Evolutionary conservation across 2,888 invertebrate species (phyloP), one percentile per base, ranked within the genome.

Genomic region (Aquatica leii): DNA sequence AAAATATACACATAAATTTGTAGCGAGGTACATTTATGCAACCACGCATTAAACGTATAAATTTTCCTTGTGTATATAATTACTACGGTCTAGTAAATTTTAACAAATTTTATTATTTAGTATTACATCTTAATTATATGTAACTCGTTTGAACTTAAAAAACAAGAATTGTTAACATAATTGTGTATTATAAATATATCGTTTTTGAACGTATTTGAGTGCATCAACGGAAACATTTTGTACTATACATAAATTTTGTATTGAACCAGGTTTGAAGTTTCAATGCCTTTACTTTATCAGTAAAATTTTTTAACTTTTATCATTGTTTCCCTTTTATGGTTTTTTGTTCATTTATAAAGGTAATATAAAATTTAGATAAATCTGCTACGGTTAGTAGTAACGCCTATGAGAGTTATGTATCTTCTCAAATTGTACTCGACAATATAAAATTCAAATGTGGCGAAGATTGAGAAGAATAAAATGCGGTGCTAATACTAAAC

Each of bases 21-120:
- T 24, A 24, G 6, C 24, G 6, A 24, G 6, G 24, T 24, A 24
- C 6, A 24, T 24, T 46, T 46, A 46, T 18, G 46, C n/a, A 46
- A 17, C 37, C 46, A 41, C 46, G 20, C 18, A 41, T 8, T 46
- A 46, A 46, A 15, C 9, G 18, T 46, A 5, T 18, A 11, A 18
- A 46, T 18, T 17, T 18, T 46, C 18, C 46, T 46, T n/a, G 15
- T 46, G 18, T 46, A 20, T n/a, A 46, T 11, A 46, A 46, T 46
- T 46, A 46, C 17, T 18, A 18, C 18, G 46, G 18, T 46, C 46
- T 46, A 46, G 20, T 46, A 46, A 46, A 46, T 46, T 46, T 46
- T 1, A 17, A 18, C 46, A 46, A 46, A 18, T 46, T 46, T 46
- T 46, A 46, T 46, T 11, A 11, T 8, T 46, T 46, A 11, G 18